Base-by-base conservation (phyloP, 1,140 invertebrate genomes). In the Leptinotarsa defecta region DNA sequence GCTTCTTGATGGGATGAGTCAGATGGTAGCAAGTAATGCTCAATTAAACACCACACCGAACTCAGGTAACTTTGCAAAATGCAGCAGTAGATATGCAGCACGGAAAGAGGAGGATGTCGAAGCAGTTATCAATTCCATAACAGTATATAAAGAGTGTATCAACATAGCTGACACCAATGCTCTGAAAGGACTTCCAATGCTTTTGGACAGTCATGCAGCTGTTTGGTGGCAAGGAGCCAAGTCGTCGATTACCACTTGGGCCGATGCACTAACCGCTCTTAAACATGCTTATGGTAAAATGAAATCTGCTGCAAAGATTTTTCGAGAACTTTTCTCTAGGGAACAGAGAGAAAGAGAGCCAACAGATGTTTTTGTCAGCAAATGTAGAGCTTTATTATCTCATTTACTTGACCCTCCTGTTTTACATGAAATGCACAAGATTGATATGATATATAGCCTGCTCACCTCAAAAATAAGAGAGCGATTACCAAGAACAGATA, bases 211-310 rank as follows among this genome's bases (percentile, higher is more conserved):
- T n/a, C 63, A 83, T 4, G 87, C 87, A 5, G 85, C 85, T 2
- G 85, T 83, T 4, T 87, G 87, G 86, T 88, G 85, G 86, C 84
- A 86, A 73, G 86, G 86, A 69, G 82, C 87, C 0, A 85, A 86
- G 24, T 72, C 11, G 3, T 13, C 6, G 24, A 34, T 24, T 27
- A 81, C 15, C 34, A 71, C 4, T 79, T 80, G 61, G 27, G 6
- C 27, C 6, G 6, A 34, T 34, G 27, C 27, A 8, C 27, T 34
- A 34, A 8, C 27, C 1, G 6, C 27, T 34, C 27, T 8, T 34
- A 6, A 8, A 8, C 27, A 34, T 8, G 27, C 27, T 34, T 34
- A 34, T 52, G 49, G 63, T 13, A 65, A 65, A 65, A 65, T 22
- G 24, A 65, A 65, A 65, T 65, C 63, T 22, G 63, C 63, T 65